Percentiles rank a stretch among this genome's conserved stretches.
Evolutionary conservation across 2,888 invertebrate genomes (phyloP).

Genomic region (Apotomis capreana): DNA sequence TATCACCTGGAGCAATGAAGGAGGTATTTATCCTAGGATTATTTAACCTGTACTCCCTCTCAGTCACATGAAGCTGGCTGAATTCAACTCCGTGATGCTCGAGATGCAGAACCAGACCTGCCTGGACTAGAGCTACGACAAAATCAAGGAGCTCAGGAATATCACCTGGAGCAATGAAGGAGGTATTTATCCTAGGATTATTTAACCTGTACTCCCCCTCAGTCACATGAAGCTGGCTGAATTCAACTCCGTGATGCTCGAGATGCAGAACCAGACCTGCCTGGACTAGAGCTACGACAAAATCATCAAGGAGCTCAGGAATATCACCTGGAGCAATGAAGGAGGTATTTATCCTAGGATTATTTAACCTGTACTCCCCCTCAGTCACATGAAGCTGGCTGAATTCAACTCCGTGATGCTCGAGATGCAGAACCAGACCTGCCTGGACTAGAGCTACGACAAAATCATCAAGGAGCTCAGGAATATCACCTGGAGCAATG

Average conservation of each 20-base stretch:
- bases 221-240: slow-evolving; percentile 78
- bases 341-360: too few species aligned
- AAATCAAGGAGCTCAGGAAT: slow-evolving; percentile 86
- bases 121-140: slow-evolving; percentile 91
- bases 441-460: slow-evolving; percentile 92
- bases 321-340: slow-evolving; percentile 86
- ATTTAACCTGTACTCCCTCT: too few species aligned
- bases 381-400: slow-evolving; percentile 75
- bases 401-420: slow-evolving; percentile 88
- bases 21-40: too few species aligned
- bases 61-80: slow-evolving; percentile 77
- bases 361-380: too few species aligned
- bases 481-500: slow-evolving; percentile 86
- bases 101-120: slow-evolving; percentile 87
- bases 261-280: slow-evolving; percentile 87
- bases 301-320: slow-evolving; percentile 87
- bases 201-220: too few species aligned
- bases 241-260: slow-evolving; percentile 88
- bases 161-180: slow-evolving; percentile 85
- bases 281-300: slow-evolving; percentile 92
- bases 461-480: slow-evolving; percentile 88
- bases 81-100: slow-evolving; percentile 88
- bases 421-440: slow-evolving; percentile 86
- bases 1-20: slow-evolving; percentile 85
- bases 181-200: too few species aligned